Percentiles rank a stretch among this genome's conserved stretches.
These are phyloP conservation scores for Anoplopoma fimbria DNA, from an alignment of 2,113 vertebrate species.

Conservation along the genomic window DNA sequence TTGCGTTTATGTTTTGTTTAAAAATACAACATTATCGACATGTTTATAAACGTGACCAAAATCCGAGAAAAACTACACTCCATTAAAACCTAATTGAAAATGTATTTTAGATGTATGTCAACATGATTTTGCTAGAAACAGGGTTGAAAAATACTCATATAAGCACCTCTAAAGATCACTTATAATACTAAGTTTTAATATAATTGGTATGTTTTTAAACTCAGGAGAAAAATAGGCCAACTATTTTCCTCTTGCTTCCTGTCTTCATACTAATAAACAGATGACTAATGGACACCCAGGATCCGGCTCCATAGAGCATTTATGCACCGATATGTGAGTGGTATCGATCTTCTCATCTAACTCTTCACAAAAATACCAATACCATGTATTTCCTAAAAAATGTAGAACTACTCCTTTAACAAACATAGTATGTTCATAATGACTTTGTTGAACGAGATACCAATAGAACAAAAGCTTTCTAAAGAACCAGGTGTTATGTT, in stretches of 20 bases:
- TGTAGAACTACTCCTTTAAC: no score
- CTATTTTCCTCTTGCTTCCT: neutral
- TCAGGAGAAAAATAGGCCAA: neutral
- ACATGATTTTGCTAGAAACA: no score
- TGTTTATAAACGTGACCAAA: no score
- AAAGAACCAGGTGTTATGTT: neutral
- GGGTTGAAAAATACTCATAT: neutral
- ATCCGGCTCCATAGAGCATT: neutral
- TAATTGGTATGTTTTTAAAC: neutral
- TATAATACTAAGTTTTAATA: neutral
- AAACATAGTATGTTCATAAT: neutral
- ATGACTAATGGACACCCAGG: neutral
- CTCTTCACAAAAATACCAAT: no score
- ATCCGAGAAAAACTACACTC: no score
- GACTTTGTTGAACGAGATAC: neutral
- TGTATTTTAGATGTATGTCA: no score
- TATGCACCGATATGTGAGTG: no score
- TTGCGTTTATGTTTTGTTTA: no score
- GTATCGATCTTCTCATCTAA: no score
- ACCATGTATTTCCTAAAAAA: no score
- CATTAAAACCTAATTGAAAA: no score
- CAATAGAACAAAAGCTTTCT: neutral
- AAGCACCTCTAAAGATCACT: neutral
- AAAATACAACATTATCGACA: no score
- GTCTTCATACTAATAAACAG: neutral